A percentile compares a stretch with the other conserved stretches of the same genome.
phyloP scores from a whole-genome alignment of 2,888 invertebrate genomes.

The Philonicus albiceps region DNA sequence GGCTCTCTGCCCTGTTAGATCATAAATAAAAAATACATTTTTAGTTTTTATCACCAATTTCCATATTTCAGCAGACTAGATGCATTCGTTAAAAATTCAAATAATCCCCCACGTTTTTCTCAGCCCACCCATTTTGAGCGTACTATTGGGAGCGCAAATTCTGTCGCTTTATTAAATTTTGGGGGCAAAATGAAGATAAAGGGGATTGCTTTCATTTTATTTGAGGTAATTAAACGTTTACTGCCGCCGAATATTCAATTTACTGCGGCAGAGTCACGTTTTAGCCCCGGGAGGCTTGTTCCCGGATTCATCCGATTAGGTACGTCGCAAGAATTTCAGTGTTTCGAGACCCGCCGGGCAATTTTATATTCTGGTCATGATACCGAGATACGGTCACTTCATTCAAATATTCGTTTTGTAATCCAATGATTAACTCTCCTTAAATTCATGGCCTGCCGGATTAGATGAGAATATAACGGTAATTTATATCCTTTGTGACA shows the following conservation, averaged over 20 bases:
- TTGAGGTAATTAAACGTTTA: conserved; percentile 17
- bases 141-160: not conserved
- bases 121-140: not conserved
- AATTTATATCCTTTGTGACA: not conserved
- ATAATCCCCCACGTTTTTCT: not conserved
- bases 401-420: not conserved
- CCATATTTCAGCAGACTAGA: not conserved
- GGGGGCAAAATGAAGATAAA: not conserved
- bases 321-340: not conserved
- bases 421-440: not conserved
- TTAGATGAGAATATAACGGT: not conserved
- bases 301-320: not conserved
- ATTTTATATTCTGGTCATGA: not conserved
- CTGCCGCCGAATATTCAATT: not conserved
- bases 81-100: not conserved
- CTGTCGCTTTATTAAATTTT: not conserved
- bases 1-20: not conserved
- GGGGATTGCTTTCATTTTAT: conserved; percentile 8
- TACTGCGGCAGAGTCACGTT: not conserved
- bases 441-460: not conserved
- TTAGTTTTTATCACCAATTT: not conserved
- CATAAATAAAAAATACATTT: not conserved
- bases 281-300: not conserved
- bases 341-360: not conserved
- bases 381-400: not conserved